Evolutionary conservation across 2,797 vertebrate species (phyloP).

Genomic region (Peromyscus melanophrys): DNA sequence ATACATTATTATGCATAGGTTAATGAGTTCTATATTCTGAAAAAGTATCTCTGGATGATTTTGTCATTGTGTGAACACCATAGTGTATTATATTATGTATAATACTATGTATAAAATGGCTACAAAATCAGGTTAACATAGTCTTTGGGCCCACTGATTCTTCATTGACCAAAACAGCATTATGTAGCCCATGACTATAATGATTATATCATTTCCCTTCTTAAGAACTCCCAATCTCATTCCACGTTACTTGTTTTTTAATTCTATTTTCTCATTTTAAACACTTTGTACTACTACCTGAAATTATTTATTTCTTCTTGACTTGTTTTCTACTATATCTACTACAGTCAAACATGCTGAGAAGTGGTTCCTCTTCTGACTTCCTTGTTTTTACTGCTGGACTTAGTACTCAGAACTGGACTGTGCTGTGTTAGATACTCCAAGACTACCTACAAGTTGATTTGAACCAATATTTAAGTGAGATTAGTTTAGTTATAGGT

Average conservation of each 20-base stretch:
- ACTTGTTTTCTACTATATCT: neutral
- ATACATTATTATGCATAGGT: neutral
- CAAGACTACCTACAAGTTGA: neutral
- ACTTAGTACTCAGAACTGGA: neutral
- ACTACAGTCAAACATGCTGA: neutral
- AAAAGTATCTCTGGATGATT: neutral
- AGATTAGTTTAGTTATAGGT: neutral
- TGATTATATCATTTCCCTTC: neutral
- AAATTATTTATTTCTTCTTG: neutral
- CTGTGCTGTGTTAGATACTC: neutral
- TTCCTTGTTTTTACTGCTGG: neutral
- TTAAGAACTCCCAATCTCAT: neutral
- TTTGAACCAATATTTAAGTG: neutral
- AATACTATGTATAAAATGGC: neutral
- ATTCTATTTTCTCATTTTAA: neutral
- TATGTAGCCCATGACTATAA: too few relatives aligned
- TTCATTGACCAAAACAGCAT: neutral
- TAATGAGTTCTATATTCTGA: neutral
- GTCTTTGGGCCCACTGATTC: too few relatives aligned
- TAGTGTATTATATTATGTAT: too few relatives aligned
- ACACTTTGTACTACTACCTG: neutral
- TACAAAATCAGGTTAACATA: neutral
- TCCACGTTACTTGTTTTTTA: neutral
- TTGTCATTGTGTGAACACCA: neutral
- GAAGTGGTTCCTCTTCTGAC: neutral